Conservation (phyloP, 2,113 vertebrate species). For the Toxotes jaculatrix region DNA sequence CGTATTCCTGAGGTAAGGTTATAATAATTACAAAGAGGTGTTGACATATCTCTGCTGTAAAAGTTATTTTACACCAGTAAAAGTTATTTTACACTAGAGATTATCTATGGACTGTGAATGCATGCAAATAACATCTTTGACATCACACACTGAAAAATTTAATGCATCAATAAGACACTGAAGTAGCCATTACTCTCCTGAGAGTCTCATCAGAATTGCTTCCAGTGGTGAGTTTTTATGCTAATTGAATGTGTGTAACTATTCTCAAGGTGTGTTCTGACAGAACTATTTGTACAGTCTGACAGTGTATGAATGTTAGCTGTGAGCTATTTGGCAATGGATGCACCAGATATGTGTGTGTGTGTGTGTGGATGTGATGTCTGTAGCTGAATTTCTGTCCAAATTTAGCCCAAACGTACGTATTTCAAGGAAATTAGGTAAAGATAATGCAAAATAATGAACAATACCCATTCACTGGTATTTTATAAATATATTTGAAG, state of each 20-base stretch:
- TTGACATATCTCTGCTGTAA: not conserved
- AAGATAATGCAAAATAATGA: too few species aligned
- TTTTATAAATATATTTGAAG: too few species aligned
- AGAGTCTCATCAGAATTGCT: not conserved
- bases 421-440: too few species aligned
- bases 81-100: not conserved
- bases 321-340: not conserved
- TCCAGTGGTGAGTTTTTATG: not conserved
- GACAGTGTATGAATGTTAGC: not conserved
- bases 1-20: not conserved
- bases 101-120: not conserved
- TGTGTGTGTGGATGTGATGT: not conserved
- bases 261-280: not conserved
- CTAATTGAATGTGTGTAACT: not conserved
- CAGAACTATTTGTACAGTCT: too few species aligned
- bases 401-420: too few species aligned
- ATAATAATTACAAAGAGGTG: conserved; percentile 13
- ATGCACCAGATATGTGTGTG: not conserved
- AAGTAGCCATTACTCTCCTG: not conserved
- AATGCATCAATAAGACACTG: not conserved
- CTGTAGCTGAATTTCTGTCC: not conserved
- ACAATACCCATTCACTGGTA: too few species aligned
- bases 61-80: too few species aligned
- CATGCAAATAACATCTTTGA: not conserved
- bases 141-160: not conserved